Evolutionary conservation across 1,140 invertebrate genomes (phyloP).

Genomic region (Scaptomyza montana): DNA sequence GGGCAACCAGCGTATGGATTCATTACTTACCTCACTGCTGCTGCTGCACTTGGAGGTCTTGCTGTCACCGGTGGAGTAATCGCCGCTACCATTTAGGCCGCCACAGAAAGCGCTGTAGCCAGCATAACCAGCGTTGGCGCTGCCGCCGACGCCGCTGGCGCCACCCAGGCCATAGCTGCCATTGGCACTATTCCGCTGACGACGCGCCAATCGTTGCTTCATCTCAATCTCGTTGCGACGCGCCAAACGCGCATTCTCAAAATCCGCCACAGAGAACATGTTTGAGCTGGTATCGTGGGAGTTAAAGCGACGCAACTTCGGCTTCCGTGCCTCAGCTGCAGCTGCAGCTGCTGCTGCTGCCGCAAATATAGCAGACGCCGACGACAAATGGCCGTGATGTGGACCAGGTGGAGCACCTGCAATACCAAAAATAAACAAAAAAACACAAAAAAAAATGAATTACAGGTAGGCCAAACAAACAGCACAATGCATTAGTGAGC

Average conservation of each 20-base stretch:
- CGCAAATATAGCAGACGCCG: background rate
- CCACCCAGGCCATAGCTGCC: slow-evolving; percentile 53
- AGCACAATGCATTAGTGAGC: slow-evolving; percentile 64
- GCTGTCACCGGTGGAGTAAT: slow-evolving; percentile 83
- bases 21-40: slow-evolving; percentile 68
- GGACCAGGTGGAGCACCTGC: slow-evolving; percentile 67
- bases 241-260: slow-evolving; percentile 81
- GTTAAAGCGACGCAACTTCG: slow-evolving; percentile 81
- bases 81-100: slow-evolving; percentile 67
- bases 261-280: slow-evolving; percentile 83
- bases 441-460: slow-evolving; percentile 1
- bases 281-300: slow-evolving; percentile 83
- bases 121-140: slow-evolving; percentile 24
- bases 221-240: slow-evolving; percentile 83
- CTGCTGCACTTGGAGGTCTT: slow-evolving; percentile 79
- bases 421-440: slow-evolving; percentile 22
- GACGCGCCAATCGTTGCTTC: slow-evolving; percentile 71
- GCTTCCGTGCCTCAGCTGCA: slow-evolving; percentile 70
- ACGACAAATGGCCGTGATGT: slow-evolving; percentile 60
- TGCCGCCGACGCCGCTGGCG: slow-evolving; percentile 27
- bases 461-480: slow-evolving; percentile 32
- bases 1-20: too few species aligned
- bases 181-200: slow-evolving; percentile 68
- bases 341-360: slow-evolving; percentile 13
- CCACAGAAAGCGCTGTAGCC: slow-evolving; percentile 56